Evolutionary conservation across 2,797 vertebrate genomes (phyloP), one percentile per base, ranked within the genome.

Genomic region (Brachymystax lenok): DNA sequence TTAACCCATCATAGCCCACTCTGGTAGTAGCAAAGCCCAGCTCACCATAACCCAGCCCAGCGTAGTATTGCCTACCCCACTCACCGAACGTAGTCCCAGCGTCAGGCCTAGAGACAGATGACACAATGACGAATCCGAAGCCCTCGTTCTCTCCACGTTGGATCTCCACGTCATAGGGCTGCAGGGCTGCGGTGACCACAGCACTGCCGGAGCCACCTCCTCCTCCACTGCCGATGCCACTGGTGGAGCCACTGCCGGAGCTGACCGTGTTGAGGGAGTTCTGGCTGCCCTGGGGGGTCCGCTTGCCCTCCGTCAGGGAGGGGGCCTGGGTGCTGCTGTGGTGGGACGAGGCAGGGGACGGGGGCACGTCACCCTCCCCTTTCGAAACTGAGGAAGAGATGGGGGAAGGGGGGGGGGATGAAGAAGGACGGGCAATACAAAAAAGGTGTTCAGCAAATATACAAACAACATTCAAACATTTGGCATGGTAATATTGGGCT

Each of bases 101-200:
- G 19, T 99, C 98, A 0, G 98, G 97, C 80, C 98, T 86, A 83
- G 97, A 99, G 77, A 99, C 97, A 0, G 98, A 99, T 0, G 98
- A 99, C 81, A 99, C 98, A 0, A 99, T 99, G 92, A 99, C 98
- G 0, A 99, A 99, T 59, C 98, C 98, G 0, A 99, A 99, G 74
- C 98, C 98, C 83, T 99, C 98, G 0, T 95, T 99, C 86, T 99
- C 97, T 0, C 97, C 96, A 0, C 97, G 96, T 80, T 97, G 96
- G 88, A 99, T 98, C 87, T 98, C 97, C 85, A 99, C 98, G 0
- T 99, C 97, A 0, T 99, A 99, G 0, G 98, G 98, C 92, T 98
- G 98, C 70, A 97, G 84, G 40, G 94, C 95, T 0, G 96, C 19
- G 0, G 95, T 95, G 46, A 97, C 95, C 83, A 96, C 96, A 0